phyloP scores from a whole-genome alignment of 2,888 invertebrate species.

The Phyllotreta cruciferae region DNA sequence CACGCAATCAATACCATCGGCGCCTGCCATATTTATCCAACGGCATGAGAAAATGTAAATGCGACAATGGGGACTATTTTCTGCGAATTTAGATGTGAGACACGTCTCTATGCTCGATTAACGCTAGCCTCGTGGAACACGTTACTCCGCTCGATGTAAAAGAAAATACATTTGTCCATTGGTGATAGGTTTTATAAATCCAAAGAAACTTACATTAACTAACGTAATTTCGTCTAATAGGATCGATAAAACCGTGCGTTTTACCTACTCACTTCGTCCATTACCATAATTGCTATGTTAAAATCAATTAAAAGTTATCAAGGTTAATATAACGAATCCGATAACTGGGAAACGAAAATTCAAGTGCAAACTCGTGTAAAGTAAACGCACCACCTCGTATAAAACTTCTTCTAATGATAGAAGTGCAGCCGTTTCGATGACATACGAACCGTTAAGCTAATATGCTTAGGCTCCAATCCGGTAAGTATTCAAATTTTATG shows the following conservation, averaged over 20 bases:
- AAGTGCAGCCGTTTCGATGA: conserved; percentile 27
- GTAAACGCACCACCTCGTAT: conserved; percentile 1
- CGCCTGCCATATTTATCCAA: conserved; percentile 3
- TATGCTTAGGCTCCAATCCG: conserved; percentile 22
- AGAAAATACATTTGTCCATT: too few species aligned
- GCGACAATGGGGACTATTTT: conserved; percentile 9
- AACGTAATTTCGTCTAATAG: too few species aligned
- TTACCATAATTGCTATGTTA: too few species aligned
- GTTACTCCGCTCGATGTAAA: too few species aligned
- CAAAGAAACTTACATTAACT: too few species aligned
- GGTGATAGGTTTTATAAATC: too few species aligned
- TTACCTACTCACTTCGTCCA: too few species aligned
- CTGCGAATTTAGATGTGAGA: not conserved
- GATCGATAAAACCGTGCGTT: too few species aligned
- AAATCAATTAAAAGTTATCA: too few species aligned
- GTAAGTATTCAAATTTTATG: conserved; percentile 23
- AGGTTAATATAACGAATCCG: not conserved
- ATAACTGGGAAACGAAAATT: too few species aligned
- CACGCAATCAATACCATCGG: conserved; percentile 17
- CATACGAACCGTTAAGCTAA: conserved; percentile 29
- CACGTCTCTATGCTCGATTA: not conserved
- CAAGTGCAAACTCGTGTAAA: conserved; percentile 2
- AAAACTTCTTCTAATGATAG: conserved; percentile 20
- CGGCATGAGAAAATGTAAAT: conserved; percentile 11
- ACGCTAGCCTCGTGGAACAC: too few species aligned